phyloP scores from a whole-genome alignment of 2,113 vertebrate genomes.

The Piprites chloris region DNA sequence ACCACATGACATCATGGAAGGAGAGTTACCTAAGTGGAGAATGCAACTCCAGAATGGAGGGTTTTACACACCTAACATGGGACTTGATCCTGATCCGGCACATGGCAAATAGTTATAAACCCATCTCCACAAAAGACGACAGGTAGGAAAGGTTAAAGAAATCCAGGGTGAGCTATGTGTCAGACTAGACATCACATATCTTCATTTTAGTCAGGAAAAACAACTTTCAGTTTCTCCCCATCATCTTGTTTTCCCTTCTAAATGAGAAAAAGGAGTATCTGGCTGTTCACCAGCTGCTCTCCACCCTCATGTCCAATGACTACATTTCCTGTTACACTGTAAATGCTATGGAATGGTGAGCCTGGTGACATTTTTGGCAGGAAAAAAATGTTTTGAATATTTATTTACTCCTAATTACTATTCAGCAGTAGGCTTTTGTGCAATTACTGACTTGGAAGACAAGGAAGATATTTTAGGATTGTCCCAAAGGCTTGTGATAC shows the following conservation, averaged over 20 bases:
- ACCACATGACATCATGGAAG: not conserved
- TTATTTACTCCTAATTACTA: not conserved
- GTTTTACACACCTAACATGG: not conserved
- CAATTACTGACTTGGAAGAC: not conserved
- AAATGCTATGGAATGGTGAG: constrained; percentile 9
- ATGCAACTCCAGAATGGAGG: not conserved
- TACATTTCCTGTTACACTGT: constrained; percentile 39
- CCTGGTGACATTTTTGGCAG: not conserved
- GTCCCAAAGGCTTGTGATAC: not conserved
- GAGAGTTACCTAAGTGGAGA: not conserved
- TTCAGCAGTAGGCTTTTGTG: not conserved
- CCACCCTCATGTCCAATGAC: constrained; percentile 38
- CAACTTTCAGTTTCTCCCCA: not conserved
- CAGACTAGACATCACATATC: not conserved
- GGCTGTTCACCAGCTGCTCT: not conserved
- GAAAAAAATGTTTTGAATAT: not conserved
- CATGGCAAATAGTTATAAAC: not conserved
- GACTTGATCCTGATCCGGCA: not conserved
- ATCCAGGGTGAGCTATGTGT: not conserved
- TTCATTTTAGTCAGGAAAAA: not conserved
- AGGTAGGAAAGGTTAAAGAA: not conserved
- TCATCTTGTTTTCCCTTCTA: constrained; percentile 1
- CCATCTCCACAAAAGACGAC: not conserved
- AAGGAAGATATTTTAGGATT: not conserved
- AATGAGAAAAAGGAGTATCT: not conserved